Percentiles rank a stretch among this genome's conserved stretches.
These are phyloP conservation scores for Enteromius paludinosus DNA, from an alignment of 2,797 vertebrate species.

Conservation along the genomic window DNA sequence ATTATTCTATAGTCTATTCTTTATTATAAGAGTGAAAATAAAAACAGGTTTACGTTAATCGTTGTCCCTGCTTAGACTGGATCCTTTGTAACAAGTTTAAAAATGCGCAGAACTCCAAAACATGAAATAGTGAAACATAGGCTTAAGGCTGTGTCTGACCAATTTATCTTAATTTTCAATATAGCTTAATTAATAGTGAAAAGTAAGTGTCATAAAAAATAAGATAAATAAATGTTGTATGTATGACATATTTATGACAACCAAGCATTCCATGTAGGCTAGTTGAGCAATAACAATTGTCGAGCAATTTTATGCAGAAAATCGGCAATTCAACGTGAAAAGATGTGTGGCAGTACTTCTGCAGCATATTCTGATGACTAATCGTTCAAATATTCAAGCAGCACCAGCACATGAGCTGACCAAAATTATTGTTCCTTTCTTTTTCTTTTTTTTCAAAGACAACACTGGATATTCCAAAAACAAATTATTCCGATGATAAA, in stretches of 20 bases:
- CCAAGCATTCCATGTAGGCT: neutral
- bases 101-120: neutral
- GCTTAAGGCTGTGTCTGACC: neutral
- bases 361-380: neutral
- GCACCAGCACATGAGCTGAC: neutral
- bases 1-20: constrained; percentile 19
- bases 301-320: neutral
- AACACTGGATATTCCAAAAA: neutral
- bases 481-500: neutral
- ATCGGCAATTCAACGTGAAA: neutral
- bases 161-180: neutral
- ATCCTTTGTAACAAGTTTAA: neutral
- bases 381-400: neutral
- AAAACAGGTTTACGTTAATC: neutral
- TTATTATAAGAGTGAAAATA: neutral
- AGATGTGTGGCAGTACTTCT: neutral
- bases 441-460: neutral
- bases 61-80: neutral
- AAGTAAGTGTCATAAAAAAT: neutral
- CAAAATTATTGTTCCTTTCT: neutral
- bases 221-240: neutral
- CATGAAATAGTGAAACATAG: neutral
- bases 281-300: neutral
- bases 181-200: neutral
- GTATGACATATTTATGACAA: neutral